Evolutionary conservation across 1,140 invertebrate species (phyloP).

Genomic region (Phocides pigmalion): DNA sequence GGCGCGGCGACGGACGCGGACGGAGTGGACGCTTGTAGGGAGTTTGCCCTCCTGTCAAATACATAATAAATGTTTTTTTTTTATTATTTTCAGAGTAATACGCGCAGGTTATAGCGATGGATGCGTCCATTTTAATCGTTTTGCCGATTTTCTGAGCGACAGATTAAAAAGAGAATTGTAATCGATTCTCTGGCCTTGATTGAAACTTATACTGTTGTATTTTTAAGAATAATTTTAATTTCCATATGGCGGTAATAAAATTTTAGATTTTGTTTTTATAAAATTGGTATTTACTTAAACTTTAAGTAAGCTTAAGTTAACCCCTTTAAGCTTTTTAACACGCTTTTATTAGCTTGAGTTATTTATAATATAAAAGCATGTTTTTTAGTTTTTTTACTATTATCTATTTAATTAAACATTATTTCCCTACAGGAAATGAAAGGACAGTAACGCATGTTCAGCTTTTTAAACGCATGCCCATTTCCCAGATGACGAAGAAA

Average conservation of each 20-base stretch:
- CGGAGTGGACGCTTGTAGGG: constrained; percentile 46
- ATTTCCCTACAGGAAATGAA: background rate
- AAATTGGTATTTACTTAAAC: too few species aligned
- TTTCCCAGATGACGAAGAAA: constrained; percentile 35
- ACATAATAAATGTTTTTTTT: constrained; percentile 71
- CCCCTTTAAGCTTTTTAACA: too few species aligned
- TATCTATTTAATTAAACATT: too few species aligned
- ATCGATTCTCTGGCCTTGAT: constrained; percentile 32
- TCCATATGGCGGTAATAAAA: too few species aligned
- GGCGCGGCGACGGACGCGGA: constrained; percentile 37
- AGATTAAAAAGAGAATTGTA: constrained; percentile 36
- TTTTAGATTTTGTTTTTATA: too few species aligned
- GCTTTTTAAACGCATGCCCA: constrained; percentile 32
- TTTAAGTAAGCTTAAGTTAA: too few species aligned
- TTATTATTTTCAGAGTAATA: constrained; percentile 51
- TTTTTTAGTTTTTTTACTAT: too few species aligned
- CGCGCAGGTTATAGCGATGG: constrained; percentile 59
- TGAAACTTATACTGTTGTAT: constrained; percentile 6
- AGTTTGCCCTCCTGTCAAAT: constrained; percentile 66
- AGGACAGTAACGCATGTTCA: background rate
- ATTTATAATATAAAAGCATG: too few species aligned
- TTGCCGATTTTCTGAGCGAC: constrained; percentile 39
- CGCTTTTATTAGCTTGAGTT: too few species aligned
- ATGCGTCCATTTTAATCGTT: constrained; percentile 53
- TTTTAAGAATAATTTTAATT: too few species aligned